Base-by-base conservation (phyloP, 2,113 vertebrate genomes). In the Eidolon helvum region DNA sequence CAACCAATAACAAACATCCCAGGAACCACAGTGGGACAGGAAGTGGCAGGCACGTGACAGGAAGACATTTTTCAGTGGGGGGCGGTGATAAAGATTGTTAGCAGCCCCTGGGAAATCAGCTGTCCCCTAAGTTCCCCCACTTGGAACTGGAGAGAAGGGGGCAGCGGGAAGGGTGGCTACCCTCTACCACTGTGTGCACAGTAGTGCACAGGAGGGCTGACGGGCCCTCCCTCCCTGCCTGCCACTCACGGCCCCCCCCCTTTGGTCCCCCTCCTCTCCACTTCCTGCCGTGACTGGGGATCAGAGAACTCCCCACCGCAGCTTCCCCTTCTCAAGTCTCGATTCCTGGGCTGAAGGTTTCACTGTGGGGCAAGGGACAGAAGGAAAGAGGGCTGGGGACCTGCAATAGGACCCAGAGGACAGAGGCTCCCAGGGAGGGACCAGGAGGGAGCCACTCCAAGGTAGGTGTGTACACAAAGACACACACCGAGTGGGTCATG, bases 271-370 rank as follows among this genome's bases (percentile, higher is more conserved):
- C 96, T 90, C 96, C 95, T 61, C 69, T 94, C 96, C 84, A 97
- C 98, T 98, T 98, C 98, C 98, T 98, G 98, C 97, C 98, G 98
- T 83, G 98, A 98, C 87, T 89, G 96, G 63, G 97, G 96, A 98
- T 98, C 98, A 98, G 97, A 96, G 16, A 35, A 96, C 98, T 98
- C 97, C 97, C 10, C 33, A 68, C 98, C 98, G 0, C 98, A 98
- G 98, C 98, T 98, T 98, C 98, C 98, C 97, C 98, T 98, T 68
- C 91, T 63, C 94, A 21, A 71, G 97, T 98, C 98, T 98, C 98
- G 26, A 98, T 98, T 98, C 98, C 98, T 48, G 90, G 98, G 93
- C 82, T 45, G 92, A 90, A 91, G 97, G 98, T 98, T 98, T 98
- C 98, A 16, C 93, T 97, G 97, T 97, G 97, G 95, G 94, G 91